Conservation (phyloP, 2,113 vertebrate species). For the Donacobius atricapilla region DNA sequence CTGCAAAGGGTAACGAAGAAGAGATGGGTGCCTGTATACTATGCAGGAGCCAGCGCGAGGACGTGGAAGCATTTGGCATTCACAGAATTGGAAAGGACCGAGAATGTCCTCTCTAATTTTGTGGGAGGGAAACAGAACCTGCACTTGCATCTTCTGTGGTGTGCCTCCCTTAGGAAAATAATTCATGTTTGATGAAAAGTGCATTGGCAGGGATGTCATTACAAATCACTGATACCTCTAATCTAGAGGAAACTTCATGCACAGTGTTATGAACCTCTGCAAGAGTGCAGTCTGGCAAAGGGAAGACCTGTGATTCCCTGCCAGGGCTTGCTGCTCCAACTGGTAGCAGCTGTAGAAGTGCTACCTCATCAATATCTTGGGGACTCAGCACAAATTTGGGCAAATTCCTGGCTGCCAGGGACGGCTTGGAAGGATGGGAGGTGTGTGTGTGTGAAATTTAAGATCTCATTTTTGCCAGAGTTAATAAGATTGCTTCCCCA, state of each 20-base stretch:
- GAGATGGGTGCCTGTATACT: neutral
- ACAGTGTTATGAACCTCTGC: neutral
- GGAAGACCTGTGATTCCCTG: neutral
- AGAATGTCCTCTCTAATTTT: neutral
- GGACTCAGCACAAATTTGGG: too few relatives aligned
- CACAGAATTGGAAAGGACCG: neutral
- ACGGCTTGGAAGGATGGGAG: neutral
- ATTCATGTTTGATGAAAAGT: neutral
- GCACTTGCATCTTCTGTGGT: neutral
- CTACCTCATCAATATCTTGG: neutral
- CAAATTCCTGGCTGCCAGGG: neutral
- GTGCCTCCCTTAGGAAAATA: neutral
- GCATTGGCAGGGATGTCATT: conserved; percentile 12
- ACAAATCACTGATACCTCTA: neutral
- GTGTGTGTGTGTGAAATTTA: rapidly evolving
- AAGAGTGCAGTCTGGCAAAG: neutral
- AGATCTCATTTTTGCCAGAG: neutral
- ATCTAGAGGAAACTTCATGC: neutral
- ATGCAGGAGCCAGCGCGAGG: neutral
- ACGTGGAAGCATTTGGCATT: neutral
- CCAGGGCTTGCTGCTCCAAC: neutral
- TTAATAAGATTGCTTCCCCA: neutral
- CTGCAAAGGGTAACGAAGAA: neutral
- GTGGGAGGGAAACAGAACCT: neutral
- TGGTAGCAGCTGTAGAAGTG: neutral